A percentile compares a stretch with the other conserved stretches of the same genome.
These are phyloP conservation scores for Aphelenchoides bicaudatus DNA, from an alignment of 2,888 invertebrate genomes.

Conservation along the genomic window DNA sequence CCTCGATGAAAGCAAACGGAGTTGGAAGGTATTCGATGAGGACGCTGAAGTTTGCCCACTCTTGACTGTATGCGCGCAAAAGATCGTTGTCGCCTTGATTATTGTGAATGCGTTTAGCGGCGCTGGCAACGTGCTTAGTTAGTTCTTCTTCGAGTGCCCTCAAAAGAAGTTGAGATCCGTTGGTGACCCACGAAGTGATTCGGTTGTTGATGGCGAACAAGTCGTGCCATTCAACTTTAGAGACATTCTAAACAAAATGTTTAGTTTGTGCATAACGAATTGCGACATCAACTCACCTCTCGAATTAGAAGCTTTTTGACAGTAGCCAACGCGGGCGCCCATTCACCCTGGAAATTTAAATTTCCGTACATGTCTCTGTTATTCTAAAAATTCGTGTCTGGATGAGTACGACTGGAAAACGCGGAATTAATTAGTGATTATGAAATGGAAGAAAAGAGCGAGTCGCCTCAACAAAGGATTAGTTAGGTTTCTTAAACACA, in stretches of 20 bases:
- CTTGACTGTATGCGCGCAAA: constrained; percentile 89
- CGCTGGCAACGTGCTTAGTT: constrained; percentile 39
- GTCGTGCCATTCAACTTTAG: constrained; percentile 87
- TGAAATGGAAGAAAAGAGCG: no score
- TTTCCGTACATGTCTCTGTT: no score
- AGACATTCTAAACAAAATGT: constrained; percentile 72
- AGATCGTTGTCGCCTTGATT: constrained; percentile 91
- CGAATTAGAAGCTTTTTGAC: constrained; percentile 88
- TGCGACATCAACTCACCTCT: constrained; percentile 43
- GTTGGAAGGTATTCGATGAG: constrained; percentile 80
- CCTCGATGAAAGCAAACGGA: constrained; percentile 49
- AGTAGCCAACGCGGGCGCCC: constrained; percentile 89
- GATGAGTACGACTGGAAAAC: no score
- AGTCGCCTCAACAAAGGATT: no score
- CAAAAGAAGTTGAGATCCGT: constrained; percentile 66
- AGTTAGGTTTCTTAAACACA: no score
- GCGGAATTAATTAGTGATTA: no score
- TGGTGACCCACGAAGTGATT: constrained; percentile 95
- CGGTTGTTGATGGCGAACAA: constrained; percentile 73
- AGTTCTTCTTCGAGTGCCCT: constrained; percentile 38
- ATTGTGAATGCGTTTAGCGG: constrained; percentile 72
- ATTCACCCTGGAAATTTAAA: constrained; percentile 78
- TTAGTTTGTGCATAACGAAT: constrained; percentile 1
- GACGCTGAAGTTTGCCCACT: constrained; percentile 96
- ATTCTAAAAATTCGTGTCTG: no score